These are phyloP conservation scores for Ferrisia virgata DNA, from an alignment of 2,888 invertebrate genomes.

Conservation along the genomic window DNA sequence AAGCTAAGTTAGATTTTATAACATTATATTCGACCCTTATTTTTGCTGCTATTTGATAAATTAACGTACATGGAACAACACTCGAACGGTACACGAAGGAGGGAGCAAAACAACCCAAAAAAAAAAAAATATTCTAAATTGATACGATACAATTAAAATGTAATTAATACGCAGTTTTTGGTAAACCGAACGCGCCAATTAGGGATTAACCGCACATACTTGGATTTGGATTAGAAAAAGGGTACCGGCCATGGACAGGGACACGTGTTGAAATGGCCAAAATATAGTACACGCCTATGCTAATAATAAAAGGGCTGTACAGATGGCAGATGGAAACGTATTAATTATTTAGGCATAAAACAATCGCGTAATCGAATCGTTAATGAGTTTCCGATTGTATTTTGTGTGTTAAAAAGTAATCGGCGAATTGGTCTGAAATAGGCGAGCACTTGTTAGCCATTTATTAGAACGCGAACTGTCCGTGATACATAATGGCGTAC, in stretches of 20 bases:
- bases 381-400: not conserved
- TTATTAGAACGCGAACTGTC: not conserved
- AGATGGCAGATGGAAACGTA: not conserved
- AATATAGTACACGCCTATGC: too few species aligned
- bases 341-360: slow-evolving; percentile 23
- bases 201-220: not conserved
- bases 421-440: not conserved
- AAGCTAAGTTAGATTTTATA: not conserved
- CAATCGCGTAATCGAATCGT: not conserved
- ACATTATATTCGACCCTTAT: not conserved
- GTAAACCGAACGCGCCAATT: not conserved
- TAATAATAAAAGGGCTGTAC: not conserved
- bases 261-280: slow-evolving; percentile 22
- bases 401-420: not conserved
- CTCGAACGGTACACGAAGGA: not conserved
- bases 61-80: not conserved
- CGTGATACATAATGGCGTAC: not conserved
- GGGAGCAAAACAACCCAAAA: not conserved
- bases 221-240: not conserved
- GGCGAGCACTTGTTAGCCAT: not conserved
- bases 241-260: not conserved
- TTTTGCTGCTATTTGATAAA: not conserved
- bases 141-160: slow-evolving; percentile 14
- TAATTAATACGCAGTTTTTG: not conserved
- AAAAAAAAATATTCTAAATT: not conserved